Conservation (phyloP, 2,888 invertebrate genomes). For the Trichogramma dendrolimi region DNA sequence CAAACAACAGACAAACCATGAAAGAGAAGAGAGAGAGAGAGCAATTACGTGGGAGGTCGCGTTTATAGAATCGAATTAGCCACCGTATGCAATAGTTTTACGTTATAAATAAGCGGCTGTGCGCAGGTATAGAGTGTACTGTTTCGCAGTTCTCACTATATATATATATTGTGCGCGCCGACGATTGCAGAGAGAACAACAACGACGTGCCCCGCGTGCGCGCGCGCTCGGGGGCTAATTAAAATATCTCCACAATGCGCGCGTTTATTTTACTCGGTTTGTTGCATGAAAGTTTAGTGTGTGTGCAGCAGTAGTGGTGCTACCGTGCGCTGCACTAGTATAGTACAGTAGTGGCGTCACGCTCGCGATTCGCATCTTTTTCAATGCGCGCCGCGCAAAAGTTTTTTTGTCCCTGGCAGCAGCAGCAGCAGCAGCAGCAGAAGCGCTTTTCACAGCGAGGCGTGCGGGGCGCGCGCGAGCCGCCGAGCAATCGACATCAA, state of each 20-base stretch:
- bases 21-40: background rate
- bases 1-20: no score
- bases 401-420: slow-evolving; percentile 6
- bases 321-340: no score
- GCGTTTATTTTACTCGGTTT: no score
- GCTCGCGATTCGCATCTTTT: background rate
- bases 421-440: background rate
- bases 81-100: slow-evolving; percentile 1
- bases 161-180: slow-evolving; percentile 12
- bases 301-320: no score
- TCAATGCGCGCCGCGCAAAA: slow-evolving; percentile 21
- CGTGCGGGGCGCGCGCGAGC: slow-evolving; percentile 29
- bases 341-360: no score
- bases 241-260: no score
- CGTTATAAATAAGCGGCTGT: no score
- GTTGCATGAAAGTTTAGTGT: no score
- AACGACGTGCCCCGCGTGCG: no score
- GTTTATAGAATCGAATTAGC: slow-evolving; percentile 35
- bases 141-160: slow-evolving; percentile 30
- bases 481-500: slow-evolving; percentile 30
- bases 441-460: slow-evolving; percentile 22
- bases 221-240: no score
- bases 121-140: no score
- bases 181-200: no score
- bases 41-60: slow-evolving; percentile 31